Percentiles rank a stretch among this genome's conserved stretches.
These are phyloP conservation scores for Thamnophis sirtalis DNA, from an alignment of 2,113 vertebrate species.

Conservation along the genomic window DNA sequence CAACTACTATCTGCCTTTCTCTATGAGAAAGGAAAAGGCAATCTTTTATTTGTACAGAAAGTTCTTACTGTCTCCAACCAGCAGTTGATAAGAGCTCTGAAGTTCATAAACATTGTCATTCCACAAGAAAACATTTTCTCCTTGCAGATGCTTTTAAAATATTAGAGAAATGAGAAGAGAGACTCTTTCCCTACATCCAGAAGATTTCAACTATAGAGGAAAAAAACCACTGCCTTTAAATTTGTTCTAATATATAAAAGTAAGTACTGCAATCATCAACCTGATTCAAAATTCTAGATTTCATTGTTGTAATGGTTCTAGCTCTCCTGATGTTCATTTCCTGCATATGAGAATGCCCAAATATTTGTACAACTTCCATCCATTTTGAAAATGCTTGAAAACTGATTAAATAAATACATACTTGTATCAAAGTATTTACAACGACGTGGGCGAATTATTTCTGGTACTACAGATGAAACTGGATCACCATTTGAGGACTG, in stretches of 20 bases:
- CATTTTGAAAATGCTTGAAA: neutral
- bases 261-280: neutral
- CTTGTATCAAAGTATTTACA: slow-evolving; percentile 93
- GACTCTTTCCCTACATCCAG: neutral
- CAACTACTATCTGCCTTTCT: neutral
- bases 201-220: neutral
- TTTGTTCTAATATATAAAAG: neutral
- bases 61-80: neutral
- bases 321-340: neutral
- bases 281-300: neutral
- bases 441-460: slow-evolving; percentile 84
- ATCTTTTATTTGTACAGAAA: neutral
- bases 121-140: neutral
- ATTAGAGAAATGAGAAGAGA: neutral
- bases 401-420: slow-evolving; percentile 59
- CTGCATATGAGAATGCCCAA: neutral
- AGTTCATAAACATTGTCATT: neutral
- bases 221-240: neutral
- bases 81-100: neutral
- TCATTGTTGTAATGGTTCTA: neutral
- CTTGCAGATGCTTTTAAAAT: neutral
- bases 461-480: slow-evolving; percentile 77
- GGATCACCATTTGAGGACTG: slow-evolving; percentile 80
- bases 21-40: neutral
- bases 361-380: neutral